These are phyloP conservation scores for Coracias cyanogaster DNA, from an alignment of 2,797 vertebrate species.

Conservation along the genomic window DNA sequence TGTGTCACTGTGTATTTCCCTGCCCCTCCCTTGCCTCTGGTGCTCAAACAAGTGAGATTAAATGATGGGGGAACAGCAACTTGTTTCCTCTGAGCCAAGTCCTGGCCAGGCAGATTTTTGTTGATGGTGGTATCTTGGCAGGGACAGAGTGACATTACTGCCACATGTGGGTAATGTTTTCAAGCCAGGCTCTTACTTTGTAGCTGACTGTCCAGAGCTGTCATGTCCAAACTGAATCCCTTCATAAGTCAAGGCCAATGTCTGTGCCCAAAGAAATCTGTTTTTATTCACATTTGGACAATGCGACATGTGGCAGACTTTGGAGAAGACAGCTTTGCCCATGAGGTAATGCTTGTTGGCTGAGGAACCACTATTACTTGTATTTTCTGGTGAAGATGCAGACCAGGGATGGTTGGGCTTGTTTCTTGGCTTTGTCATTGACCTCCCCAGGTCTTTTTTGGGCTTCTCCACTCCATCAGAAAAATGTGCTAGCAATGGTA, in stretches of 20 bases:
- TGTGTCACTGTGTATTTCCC: background rate
- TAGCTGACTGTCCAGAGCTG: background rate
- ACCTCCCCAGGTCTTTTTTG: background rate
- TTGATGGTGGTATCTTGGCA: slow-evolving; percentile 25
- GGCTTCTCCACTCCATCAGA: background rate
- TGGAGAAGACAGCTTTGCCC: background rate
- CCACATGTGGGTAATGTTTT: background rate
- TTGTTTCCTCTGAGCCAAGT: background rate
- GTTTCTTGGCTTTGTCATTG: background rate
- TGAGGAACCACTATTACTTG: background rate
- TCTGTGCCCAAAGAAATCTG: background rate
- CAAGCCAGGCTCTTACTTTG: background rate
- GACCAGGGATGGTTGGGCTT: background rate
- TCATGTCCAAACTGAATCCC: background rate
- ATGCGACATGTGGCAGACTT: background rate
- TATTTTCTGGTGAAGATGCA: background rate
- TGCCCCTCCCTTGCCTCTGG: rapidly evolving
- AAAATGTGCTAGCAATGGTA: background rate
- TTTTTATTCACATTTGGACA: background rate
- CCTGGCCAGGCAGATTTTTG: background rate
- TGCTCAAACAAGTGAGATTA: background rate
- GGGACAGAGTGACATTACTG: background rate
- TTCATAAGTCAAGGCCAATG: background rate
- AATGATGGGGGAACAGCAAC: background rate
- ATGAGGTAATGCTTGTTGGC: background rate